Conservation (phyloP, 1,140 invertebrate species). For the Capitella teleta region DNA sequence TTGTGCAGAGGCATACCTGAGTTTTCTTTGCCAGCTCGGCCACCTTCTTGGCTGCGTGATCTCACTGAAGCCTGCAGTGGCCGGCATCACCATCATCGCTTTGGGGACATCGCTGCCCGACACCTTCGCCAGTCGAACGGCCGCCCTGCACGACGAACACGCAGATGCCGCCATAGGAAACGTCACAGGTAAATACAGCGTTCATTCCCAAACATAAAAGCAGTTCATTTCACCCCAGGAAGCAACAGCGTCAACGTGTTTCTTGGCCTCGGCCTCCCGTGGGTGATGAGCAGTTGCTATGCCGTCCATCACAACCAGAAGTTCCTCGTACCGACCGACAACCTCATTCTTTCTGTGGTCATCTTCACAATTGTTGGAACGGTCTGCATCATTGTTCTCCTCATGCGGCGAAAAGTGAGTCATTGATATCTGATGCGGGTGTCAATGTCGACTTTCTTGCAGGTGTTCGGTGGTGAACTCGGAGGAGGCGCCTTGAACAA, state of each 20-base stretch:
- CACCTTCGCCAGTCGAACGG: constrained; percentile 47
- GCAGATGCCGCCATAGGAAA: constrained; percentile 46
- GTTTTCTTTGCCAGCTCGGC: constrained; percentile 23
- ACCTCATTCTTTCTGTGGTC: constrained; percentile 49
- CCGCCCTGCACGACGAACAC: constrained; percentile 41
- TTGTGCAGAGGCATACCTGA: too few species aligned
- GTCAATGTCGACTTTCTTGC: constrained; percentile 12
- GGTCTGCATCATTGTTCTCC: constrained; percentile 45
- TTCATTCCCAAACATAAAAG: neutral
- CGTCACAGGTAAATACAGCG: constrained; percentile 25
- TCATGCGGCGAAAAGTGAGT: constrained; percentile 43
- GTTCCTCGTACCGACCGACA: constrained; percentile 44
- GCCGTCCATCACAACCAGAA: constrained; percentile 22
- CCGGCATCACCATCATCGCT: constrained; percentile 50
- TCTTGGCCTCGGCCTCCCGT: constrained; percentile 54
- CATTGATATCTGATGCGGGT: neutral
- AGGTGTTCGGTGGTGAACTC: constrained; percentile 33
- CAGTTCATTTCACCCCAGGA: constrained; percentile 19
- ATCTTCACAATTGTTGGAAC: constrained; percentile 47
- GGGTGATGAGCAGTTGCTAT: constrained; percentile 51
- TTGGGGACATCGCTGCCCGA: constrained; percentile 59
- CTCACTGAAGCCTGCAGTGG: constrained; percentile 27
- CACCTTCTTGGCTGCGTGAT: constrained; percentile 32
- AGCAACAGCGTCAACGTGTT: constrained; percentile 53
- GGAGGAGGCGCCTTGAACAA: constrained; percentile 21